Percentiles rank a stretch among this genome's conserved stretches.
Evolutionary conservation across 2,113 vertebrate species (phyloP).

Genomic region (Sus scrofa): T2T-Sscrofa CM000818.6:120238501-120239000

Average conservation of each 20-base stretch:
- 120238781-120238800: too few species aligned
- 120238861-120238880: background rate
- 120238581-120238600: background rate
- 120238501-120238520: background rate
- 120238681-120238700: background rate
- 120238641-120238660: background rate
- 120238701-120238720: background rate
- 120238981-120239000: background rate
- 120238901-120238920: background rate
- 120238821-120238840: background rate
- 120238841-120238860: background rate
- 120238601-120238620: background rate
- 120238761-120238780: background rate
- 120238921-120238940: background rate
- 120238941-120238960: background rate
- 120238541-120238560: background rate
- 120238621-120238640: background rate
- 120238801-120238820: background rate
- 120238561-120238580: background rate
- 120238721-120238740: background rate
- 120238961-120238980: background rate
- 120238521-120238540: accelerated
- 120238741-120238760: background rate
- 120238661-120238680: background rate
- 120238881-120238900: background rate